Evolutionary conservation across 2,797 vertebrate species (phyloP).

Genomic region (Sebastiscus albofasciatus): DNA sequence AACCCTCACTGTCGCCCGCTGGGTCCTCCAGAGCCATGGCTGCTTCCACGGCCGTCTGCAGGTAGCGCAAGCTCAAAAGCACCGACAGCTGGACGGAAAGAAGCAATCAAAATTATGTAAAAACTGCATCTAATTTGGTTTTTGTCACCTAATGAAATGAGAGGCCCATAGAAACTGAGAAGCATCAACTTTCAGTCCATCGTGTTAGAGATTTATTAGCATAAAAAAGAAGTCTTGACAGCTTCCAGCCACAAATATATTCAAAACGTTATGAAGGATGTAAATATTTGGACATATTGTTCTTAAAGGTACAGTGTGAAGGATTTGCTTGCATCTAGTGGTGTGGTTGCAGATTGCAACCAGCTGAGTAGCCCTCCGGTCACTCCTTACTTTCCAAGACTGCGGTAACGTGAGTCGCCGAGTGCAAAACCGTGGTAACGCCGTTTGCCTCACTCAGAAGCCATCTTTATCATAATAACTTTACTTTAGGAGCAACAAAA

Average conservation of each 20-base stretch:
- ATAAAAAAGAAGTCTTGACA: neutral
- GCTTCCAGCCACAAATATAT: neutral
- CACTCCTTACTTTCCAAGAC: too few species aligned
- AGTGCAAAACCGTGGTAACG: too few species aligned
- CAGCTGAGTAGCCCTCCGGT: too few species aligned
- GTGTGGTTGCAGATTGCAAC: too few species aligned
- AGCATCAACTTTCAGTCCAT: neutral
- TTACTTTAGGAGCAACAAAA: too few species aligned
- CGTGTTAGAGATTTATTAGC: neutral
- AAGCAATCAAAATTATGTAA: neutral
- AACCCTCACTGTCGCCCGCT: slow-evolving; percentile 86
- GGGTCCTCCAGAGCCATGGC: slow-evolving; percentile 81
- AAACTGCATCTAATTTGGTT: neutral
- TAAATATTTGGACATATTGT: neutral
- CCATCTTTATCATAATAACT: too few species aligned
- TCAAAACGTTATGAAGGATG: fast-evolving
- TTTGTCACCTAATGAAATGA: neutral
- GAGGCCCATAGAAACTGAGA: neutral
- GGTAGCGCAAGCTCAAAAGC: slow-evolving; percentile 85
- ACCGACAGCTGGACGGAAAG: slow-evolving; percentile 76
- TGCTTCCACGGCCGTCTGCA: slow-evolving; percentile 88
- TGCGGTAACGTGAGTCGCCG: fast-evolving
- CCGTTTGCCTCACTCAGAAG: too few species aligned
- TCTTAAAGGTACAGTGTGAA: neutral
- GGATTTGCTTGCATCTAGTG: too few species aligned